phyloP scores from a whole-genome alignment of 2,797 vertebrate genomes.

The Aldrovandia affinis region DNA sequence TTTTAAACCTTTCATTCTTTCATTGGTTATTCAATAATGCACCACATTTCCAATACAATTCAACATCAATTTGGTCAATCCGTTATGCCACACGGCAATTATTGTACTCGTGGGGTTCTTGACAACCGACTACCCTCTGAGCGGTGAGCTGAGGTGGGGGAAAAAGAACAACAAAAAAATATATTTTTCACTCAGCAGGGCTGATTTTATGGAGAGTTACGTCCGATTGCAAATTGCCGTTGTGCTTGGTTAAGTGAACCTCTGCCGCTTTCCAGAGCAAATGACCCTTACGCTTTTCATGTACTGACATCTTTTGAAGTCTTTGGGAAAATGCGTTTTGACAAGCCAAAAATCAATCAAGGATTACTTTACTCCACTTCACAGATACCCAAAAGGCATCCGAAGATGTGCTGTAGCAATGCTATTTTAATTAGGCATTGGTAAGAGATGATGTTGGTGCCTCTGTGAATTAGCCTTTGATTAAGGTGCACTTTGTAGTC shows the following conservation, averaged over 20 bases:
- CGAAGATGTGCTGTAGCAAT: background rate
- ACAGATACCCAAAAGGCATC: background rate
- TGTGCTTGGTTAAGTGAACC: slow-evolving; percentile 7
- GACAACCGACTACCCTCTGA: background rate
- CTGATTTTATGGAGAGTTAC: background rate
- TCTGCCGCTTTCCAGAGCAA: background rate
- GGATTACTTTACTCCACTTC: slow-evolving; percentile 23
- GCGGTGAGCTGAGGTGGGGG: background rate
- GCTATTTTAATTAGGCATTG: slow-evolving; percentile 5
- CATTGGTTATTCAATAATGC: background rate
- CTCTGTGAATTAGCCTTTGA: background rate
- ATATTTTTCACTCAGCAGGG: background rate
- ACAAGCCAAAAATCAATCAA: slow-evolving; percentile 21
- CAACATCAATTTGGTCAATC: background rate
- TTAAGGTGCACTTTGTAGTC: slow-evolving; percentile 14
- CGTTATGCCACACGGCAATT: background rate
- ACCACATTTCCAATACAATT: background rate
- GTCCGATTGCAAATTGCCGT: background rate
- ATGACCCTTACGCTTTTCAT: background rate
- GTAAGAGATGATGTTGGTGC: background rate
- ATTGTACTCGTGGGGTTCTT: background rate
- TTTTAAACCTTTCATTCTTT: background rate
- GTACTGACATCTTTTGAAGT: slow-evolving; percentile 18
- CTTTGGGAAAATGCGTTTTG: slow-evolving; percentile 16
- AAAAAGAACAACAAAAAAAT: background rate